Percentiles rank a stretch among this genome's conserved stretches.
Conservation (phyloP, 64 coral and sea anemone genomes). For the Stylophora pistillata region DNA sequence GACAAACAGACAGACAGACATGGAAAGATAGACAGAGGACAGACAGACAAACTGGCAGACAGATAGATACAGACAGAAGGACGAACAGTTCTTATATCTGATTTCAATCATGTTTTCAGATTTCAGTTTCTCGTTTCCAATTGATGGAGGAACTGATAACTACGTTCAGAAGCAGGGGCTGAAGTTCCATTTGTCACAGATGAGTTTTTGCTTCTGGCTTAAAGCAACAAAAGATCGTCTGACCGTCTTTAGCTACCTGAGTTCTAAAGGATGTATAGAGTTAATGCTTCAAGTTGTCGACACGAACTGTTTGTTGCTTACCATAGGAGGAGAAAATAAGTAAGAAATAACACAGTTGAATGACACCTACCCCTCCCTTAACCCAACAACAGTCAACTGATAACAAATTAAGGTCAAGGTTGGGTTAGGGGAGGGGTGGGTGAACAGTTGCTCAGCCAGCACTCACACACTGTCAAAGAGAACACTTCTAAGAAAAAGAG, state of each 20-base stretch:
- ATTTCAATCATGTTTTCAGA: background rate
- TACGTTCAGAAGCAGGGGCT: background rate
- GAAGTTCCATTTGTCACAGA: background rate
- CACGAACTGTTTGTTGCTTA: background rate
- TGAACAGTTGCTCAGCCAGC: too few species aligned
- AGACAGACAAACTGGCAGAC: too few species aligned
- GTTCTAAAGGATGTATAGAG: background rate
- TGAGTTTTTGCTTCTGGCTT: conserved; percentile 23
- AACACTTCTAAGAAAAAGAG: too few species aligned
- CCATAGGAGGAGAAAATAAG: background rate
- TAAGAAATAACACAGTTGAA: background rate
- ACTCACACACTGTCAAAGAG: too few species aligned
- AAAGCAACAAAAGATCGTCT: background rate
- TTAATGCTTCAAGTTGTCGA: background rate
- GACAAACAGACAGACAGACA: too few species aligned
- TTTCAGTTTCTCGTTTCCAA: conserved; percentile 3
- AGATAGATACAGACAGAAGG: too few species aligned
- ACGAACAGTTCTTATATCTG: background rate
- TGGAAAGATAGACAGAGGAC: too few species aligned
- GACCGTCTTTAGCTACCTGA: conserved; percentile 9
- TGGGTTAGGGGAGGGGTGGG: too few species aligned
- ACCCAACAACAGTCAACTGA: too few species aligned
- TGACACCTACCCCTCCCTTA: too few species aligned
- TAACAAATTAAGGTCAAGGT: too few species aligned
- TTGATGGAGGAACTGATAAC: background rate